These are phyloP conservation scores for Chaunax sp. DNA, from an alignment of 2,797 vertebrate genomes.

Conservation along the genomic window DNA sequence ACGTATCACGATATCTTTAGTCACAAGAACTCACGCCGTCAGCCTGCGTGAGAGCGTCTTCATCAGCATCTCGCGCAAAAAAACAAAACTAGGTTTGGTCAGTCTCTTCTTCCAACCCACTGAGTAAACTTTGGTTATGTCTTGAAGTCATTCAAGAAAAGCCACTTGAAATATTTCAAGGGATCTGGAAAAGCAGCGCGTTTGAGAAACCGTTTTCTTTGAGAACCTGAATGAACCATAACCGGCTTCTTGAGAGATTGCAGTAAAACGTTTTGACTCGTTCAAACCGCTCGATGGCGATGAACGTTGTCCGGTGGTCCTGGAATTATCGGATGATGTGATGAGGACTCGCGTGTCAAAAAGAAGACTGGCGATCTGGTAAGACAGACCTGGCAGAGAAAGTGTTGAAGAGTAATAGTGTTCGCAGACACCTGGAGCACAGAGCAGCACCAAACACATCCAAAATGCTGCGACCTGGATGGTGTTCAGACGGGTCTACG, in stretches of 20 bases:
- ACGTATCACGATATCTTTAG: neutral
- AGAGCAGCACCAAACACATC: constrained; percentile 63
- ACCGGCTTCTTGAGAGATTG: constrained; percentile 45
- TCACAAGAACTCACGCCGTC: constrained; percentile 20
- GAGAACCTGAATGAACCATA: constrained; percentile 64
- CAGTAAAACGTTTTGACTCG: constrained; percentile 34
- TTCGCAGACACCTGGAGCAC: constrained; percentile 51
- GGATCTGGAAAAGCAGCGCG: constrained; percentile 72
- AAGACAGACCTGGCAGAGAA: constrained; percentile 60
- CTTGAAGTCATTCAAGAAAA: constrained; percentile 70
- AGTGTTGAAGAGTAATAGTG: constrained; percentile 57
- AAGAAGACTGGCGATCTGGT: constrained; percentile 53
- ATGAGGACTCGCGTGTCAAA: constrained; percentile 40
- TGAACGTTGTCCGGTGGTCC: constrained; percentile 39
- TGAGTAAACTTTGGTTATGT: constrained; percentile 80
- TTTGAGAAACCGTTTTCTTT: constrained; percentile 57
- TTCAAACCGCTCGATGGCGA: constrained; percentile 32
- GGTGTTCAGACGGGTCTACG: constrained; percentile 29
- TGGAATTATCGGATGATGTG: constrained; percentile 19
- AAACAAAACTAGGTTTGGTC: constrained; percentile 67
- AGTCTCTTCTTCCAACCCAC: constrained; percentile 65
- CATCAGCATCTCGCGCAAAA: constrained; percentile 32
- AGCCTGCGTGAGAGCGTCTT: constrained; percentile 35
- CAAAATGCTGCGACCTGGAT: constrained; percentile 31
- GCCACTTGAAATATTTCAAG: constrained; percentile 68